These are phyloP conservation scores for Paracentrotus lividus DNA, from an alignment of 53 echinoderm and acorn worm species.

Conservation along the genomic window DNA sequence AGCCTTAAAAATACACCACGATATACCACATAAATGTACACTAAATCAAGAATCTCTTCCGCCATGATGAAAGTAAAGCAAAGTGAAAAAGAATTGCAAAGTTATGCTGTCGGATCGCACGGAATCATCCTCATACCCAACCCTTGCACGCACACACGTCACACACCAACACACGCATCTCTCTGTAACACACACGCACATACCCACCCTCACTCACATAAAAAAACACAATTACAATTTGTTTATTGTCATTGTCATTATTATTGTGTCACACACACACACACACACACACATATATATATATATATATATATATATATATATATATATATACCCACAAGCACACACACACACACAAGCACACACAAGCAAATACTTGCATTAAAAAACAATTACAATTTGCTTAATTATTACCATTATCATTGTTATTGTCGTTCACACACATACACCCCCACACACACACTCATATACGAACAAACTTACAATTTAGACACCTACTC, in stretches of 20 bases:
- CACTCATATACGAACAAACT: not conserved
- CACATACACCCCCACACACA: not conserved
- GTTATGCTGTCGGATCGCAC: not conserved
- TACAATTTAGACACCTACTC: not conserved
- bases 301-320: not conserved
- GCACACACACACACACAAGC: not conserved
- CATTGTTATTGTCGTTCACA: not conserved
- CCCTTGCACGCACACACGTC: no score
- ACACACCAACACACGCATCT: no score
- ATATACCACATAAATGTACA: no score
- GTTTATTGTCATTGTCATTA: no score
- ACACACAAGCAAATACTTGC: conserved; percentile 3
- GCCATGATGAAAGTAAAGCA: not conserved
- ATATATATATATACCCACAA: not conserved
- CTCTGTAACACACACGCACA: no score
- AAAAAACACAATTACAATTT: no score
- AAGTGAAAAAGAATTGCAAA: not conserved
- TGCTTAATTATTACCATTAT: no score
- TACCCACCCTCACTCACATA: no score
- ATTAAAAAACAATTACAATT: no score
- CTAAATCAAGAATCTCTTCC: no score
- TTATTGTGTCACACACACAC: not conserved
- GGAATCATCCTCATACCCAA: no score
- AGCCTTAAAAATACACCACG: no score
- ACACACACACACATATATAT: not conserved